These are phyloP conservation scores for Erpobdella octoculata DNA, from an alignment of 2,888 invertebrate genomes.

Conservation along the genomic window DNA sequence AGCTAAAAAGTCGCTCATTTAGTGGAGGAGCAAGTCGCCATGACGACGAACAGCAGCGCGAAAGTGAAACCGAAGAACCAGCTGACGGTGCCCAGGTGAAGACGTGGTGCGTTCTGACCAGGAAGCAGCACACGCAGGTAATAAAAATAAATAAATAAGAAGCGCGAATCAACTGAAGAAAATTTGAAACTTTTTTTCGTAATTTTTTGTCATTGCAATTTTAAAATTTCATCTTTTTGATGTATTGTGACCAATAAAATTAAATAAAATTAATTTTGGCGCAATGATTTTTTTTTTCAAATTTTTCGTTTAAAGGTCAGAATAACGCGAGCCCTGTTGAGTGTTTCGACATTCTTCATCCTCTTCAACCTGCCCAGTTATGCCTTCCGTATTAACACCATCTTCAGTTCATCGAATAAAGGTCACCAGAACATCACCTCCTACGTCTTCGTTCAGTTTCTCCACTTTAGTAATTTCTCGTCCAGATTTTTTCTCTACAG, in stretches of 20 bases:
- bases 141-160: not conserved
- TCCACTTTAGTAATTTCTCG: conserved; percentile 36
- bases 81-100: conserved; percentile 16
- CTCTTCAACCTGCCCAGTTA: conserved; percentile 36
- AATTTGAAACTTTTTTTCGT: too few relatives aligned
- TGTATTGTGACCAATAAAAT: too few relatives aligned
- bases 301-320: too few relatives aligned
- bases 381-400: conserved; percentile 35
- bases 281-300: too few relatives aligned
- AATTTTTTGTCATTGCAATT: not conserved
- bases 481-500: conserved; percentile 36
- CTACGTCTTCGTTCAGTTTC: conserved; percentile 35
- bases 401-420: conserved; percentile 32
- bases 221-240: not conserved
- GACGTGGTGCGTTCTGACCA: conserved; percentile 30
- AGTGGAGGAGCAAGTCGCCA: too few relatives aligned
- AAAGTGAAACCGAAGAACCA: too few relatives aligned
- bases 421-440: conserved; percentile 29
- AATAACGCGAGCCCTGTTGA: conserved; percentile 35
- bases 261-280: too few relatives aligned
- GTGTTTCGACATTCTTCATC: conserved; percentile 37
- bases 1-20: too few relatives aligned
- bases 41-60: too few relatives aligned
- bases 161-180: too few relatives aligned
- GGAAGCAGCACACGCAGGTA: conserved; percentile 36